Conservation (phyloP, 2,797 vertebrate species). For the Triplophysa bombifrons region DNA sequence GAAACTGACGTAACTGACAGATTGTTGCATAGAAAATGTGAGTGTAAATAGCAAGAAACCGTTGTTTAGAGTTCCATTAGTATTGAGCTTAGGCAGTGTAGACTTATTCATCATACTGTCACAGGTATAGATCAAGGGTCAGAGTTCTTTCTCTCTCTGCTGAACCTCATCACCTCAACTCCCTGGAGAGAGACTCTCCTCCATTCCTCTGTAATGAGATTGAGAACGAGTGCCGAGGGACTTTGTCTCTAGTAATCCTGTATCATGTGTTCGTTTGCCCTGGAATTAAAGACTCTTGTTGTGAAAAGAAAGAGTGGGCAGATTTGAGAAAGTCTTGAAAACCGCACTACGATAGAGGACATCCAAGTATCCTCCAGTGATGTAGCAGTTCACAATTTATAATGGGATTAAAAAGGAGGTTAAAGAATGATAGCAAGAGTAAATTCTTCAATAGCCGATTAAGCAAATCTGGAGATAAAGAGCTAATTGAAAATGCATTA, state of each 20-base stretch:
- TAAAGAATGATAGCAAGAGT: slow-evolving; percentile 34
- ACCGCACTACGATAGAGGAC: background rate
- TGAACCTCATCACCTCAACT: slow-evolving; percentile 39
- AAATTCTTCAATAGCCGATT: slow-evolving; percentile 25
- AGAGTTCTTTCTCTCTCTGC: slow-evolving; percentile 54
- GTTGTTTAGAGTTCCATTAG: slow-evolving; percentile 54
- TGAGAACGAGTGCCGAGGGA: slow-evolving; percentile 33
- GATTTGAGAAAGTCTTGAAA: background rate
- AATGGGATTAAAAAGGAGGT: background rate
- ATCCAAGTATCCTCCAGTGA: background rate
- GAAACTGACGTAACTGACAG: background rate
- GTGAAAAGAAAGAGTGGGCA: slow-evolving; percentile 5
- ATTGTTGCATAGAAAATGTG: slow-evolving; percentile 8
- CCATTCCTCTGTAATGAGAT: slow-evolving; percentile 34
- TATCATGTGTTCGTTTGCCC: slow-evolving; percentile 10
- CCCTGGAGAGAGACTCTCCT: slow-evolving; percentile 13
- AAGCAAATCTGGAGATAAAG: slow-evolving; percentile 3
- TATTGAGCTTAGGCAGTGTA: slow-evolving; percentile 45
- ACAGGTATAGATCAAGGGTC: slow-evolving; percentile 64
- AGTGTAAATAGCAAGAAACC: slow-evolving; percentile 9
- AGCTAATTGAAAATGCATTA: slow-evolving; percentile 9
- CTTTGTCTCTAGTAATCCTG: slow-evolving; percentile 29
- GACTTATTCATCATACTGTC: slow-evolving; percentile 63
- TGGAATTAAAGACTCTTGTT: slow-evolving; percentile 25
- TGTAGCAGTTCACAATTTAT: background rate